Evolutionary conservation across 2,888 invertebrate species (phyloP).

Genomic region (Papilio gigon): DNA sequence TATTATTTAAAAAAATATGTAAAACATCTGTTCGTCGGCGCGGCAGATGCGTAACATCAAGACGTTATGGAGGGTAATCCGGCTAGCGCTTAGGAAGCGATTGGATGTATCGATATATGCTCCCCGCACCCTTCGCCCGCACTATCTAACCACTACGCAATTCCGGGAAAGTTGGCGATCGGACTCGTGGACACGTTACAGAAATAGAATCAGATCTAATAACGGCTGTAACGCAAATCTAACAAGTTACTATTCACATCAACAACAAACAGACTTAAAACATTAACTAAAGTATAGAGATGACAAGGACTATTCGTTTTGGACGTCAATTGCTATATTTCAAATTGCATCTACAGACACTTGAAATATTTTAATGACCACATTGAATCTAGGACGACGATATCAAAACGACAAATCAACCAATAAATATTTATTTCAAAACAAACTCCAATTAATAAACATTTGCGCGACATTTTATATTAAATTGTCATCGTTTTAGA

Average conservation of each 20-base stretch:
- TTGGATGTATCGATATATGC: constrained; percentile 52
- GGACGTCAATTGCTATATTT: background rate
- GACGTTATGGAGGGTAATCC: constrained; percentile 76
- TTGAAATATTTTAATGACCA: background rate
- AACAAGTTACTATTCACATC: constrained; percentile 43
- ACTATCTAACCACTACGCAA: constrained; percentile 40
- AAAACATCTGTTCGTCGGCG: constrained; percentile 66
- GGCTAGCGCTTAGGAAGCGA: constrained; percentile 68
- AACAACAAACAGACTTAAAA: constrained; percentile 36
- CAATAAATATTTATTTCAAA: background rate
- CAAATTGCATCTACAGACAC: background rate
- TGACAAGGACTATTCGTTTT: constrained; percentile 4
- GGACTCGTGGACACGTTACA: constrained; percentile 53
- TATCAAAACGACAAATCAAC: background rate
- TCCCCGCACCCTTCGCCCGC: background rate
- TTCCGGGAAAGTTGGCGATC: constrained; percentile 51
- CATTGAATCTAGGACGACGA: background rate
- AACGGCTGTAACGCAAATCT: constrained; percentile 48
- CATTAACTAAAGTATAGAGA: background rate
- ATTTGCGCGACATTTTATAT: background rate
- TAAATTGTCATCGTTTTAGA: background rate
- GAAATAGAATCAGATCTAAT: constrained; percentile 57
- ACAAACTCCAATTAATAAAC: background rate
- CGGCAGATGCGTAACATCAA: constrained; percentile 76
- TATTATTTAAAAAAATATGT: constrained; percentile 66